A percentile compares a stretch with the other conserved stretches of the same genome.
These are phyloP conservation scores for Tragelaphus scriptus DNA, from an alignment of 2,113 vertebrate species.

Conservation along the genomic window DNA sequence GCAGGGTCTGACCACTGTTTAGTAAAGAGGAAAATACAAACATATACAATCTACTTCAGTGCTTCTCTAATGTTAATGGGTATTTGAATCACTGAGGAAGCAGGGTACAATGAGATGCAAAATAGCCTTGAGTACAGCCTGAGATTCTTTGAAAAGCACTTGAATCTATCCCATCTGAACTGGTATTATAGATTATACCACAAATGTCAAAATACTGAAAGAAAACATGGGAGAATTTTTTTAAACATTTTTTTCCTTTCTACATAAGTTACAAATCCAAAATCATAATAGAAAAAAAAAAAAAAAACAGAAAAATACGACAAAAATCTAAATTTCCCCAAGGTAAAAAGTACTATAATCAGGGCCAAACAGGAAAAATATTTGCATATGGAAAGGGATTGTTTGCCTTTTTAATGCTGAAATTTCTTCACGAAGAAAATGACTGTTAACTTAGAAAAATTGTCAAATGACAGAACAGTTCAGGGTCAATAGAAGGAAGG, in stretches of 20 bases:
- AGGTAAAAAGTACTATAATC: neutral
- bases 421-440: neutral
- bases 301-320: neutral
- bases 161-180: neutral
- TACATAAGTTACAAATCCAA: neutral
- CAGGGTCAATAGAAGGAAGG: neutral
- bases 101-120: neutral
- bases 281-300: neutral
- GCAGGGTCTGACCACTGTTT: neutral
- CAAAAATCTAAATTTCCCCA: neutral
- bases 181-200: neutral
- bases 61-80: neutral
- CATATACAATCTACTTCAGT: neutral
- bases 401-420: neutral
- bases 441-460: neutral
- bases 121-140: too few species aligned
- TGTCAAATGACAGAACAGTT: neutral
- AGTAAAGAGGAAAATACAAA: neutral
- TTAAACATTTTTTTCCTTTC: neutral
- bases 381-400: neutral
- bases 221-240: neutral
- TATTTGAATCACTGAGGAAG: neutral
- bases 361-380: neutral
- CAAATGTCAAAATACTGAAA: neutral
- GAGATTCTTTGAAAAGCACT: neutral